phyloP scores from a whole-genome alignment of 2,113 vertebrate genomes.

The Dipodomys spectabilis region DNA sequence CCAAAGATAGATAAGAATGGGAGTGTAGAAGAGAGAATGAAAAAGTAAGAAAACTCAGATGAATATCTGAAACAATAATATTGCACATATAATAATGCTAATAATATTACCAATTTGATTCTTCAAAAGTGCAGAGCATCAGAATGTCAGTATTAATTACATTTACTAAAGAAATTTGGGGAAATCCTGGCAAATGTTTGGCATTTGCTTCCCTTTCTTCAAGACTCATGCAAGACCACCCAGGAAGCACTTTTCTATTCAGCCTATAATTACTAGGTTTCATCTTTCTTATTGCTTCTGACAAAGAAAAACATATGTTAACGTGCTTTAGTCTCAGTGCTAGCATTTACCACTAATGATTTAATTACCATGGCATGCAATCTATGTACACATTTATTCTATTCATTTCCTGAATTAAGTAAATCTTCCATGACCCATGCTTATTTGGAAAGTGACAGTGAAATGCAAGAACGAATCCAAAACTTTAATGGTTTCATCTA shows the following conservation, averaged over 20 bases:
- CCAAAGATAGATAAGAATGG: neutral
- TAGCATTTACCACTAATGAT: constrained; percentile 75
- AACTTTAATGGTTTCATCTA: constrained; percentile 62
- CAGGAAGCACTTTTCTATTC: constrained; percentile 65
- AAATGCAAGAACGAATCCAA: constrained; percentile 68
- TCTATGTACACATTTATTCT: constrained; percentile 80
- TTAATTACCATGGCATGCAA: constrained; percentile 73
- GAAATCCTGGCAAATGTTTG: constrained; percentile 40
- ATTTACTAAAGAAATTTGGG: neutral
- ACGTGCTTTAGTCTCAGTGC: constrained; percentile 33
- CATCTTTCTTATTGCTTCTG: constrained; percentile 78
- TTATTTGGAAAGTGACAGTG: constrained; percentile 73
- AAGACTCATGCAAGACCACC: constrained; percentile 58
- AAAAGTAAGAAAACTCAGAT: neutral
- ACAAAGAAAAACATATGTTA: constrained; percentile 79
- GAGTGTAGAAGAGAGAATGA: neutral
- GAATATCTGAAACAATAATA: neutral
- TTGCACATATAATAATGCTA: neutral
- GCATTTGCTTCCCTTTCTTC: constrained; percentile 58
- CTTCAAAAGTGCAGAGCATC: neutral
- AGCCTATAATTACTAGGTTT: constrained; percentile 75
- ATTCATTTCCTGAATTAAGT: constrained; percentile 77
- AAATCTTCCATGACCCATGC: constrained; percentile 71
- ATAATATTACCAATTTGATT: neutral
- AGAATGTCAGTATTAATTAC: neutral